Base-by-base conservation (phyloP, 2,888 invertebrate species). In the Drosophila austrosaltans region DNA sequence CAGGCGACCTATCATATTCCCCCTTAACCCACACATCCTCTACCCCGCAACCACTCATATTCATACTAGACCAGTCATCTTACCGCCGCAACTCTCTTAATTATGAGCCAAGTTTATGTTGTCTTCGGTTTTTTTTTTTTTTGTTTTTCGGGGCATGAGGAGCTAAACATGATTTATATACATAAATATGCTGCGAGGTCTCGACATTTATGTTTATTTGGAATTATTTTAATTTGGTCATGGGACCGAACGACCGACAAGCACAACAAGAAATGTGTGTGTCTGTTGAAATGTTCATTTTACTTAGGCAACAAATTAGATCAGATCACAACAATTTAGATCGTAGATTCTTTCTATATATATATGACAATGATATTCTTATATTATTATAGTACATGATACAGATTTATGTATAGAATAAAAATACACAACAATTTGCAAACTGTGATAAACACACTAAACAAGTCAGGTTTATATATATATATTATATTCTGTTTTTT, bases 141-240 rank as follows among this genome's bases (percentile, higher is more conserved):
- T 30, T 40, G 56, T 32, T 39, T 62, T 36, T 36, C 2, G 36
- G 10, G 36, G 32, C 44, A 59, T 54, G 53, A 40, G 62, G 40
- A 48, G 48, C 4, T 8, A 25, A 12, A 48, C 12, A 78, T 83
- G 85, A 83, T 83, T 82, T 83, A 83, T 85, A 48, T 48, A 48
- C 36, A 36, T 36, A 36, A 36, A 36, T 36, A 36, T 36, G 36
- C 2, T 72, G 78, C 76, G 70, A 66, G 70, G 70, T 73, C 72
- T 78, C 72, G 82, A 78, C 78, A 78, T 85, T 83, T 79, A 84
- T 84, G 77, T 69, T 48, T 80, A 69, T 76, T 70, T 80, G 73
- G 79, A 84, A 82, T 84, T 82, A 76, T 78, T 74, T 82, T 71
- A 76, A 77, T 74, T 79, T 76, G 67, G 73, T 72, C 61, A 72